A percentile compares a stretch with the other conserved stretches of the same genome.
These are phyloP conservation scores for Hipparchia sbordonii DNA, from an alignment of 2,888 invertebrate species.

Conservation along the genomic window DNA sequence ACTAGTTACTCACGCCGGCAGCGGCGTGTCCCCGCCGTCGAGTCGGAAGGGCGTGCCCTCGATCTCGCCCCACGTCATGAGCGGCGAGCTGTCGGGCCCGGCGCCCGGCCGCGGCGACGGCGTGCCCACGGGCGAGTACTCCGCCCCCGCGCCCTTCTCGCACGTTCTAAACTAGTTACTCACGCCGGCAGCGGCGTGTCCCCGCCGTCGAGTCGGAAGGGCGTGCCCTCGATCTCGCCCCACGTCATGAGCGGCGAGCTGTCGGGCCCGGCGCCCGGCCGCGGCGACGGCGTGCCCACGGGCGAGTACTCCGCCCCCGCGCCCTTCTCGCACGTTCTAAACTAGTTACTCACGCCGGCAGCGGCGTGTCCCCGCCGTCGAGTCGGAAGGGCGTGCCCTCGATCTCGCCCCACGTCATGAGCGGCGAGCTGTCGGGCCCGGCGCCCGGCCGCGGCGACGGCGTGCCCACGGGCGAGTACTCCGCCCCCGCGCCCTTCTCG, in stretches of 20 bases:
- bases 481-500: conserved; percentile 66
- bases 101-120: conserved; percentile 96
- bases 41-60: conserved; percentile 98
- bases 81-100: conserved; percentile 90
- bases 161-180: conserved; percentile 43
- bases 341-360: conserved; percentile 88
- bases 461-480: conserved; percentile 88
- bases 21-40: conserved; percentile 95
- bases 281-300: conserved; percentile 94
- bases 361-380: conserved; percentile 95
- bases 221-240: conserved; percentile 99
- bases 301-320: conserved; percentile 79
- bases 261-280: conserved; percentile 88
- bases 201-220: conserved; percentile 95
- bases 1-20: conserved; percentile 78
- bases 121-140: conserved; percentile 88
- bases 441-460: conserved; percentile 96
- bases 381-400: conserved; percentile 98
- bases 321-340: conserved; percentile 73
- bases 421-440: conserved; percentile 89
- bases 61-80: conserved; percentile 99
- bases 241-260: conserved; percentile 99
- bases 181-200: conserved; percentile 91
- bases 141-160: conserved; percentile 24
- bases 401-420: conserved; percentile 99